Base-by-base conservation (phyloP, 2,113 vertebrate genomes). In the Ornithorhynchus anatinus region DNA sequence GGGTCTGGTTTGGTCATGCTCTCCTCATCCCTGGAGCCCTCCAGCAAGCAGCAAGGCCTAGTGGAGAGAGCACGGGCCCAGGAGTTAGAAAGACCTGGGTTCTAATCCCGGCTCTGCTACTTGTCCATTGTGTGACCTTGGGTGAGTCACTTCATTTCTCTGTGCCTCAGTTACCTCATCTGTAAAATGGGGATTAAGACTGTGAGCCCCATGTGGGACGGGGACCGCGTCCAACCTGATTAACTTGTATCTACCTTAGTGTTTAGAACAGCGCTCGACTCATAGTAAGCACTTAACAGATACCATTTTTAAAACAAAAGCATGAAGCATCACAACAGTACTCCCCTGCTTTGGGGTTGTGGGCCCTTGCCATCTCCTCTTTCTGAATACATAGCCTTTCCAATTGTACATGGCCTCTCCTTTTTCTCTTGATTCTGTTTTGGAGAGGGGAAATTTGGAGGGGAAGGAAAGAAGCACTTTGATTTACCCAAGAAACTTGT, bases 401-500 rank as follows among this genome's bases (percentile, higher is more conserved):
- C 53, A 20, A 56, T 29, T 47, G 31, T 48, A 16, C 15, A 38
- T 15, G 12, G 22, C 15, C 43, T 44, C 58, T n/a, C 50, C 36
- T 52, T 67, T 32, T 52, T 69, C 25, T 7, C 15, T 47, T 39
- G 59, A 29, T 36, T 27, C 3, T 47, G 61, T 59, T 50, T 23
- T 52, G 45, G 59, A 22, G 19, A 39, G 64, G 29, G 57, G 65
- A 27, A 81, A 48, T 10, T 51, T 79, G 20, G 52, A 35, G 17
- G 39, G 15, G 36, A 65, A 70, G 68, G 42, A 70, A 47, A 82
- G 58, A 73, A 39, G 38, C 63, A 32, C 10, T 56, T 69, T 59
- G 69, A 11, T 15, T 50, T 62, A 47, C 47, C 63, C 9, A 43
- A 47, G 45, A 61, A 10, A 31, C 38, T 71, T 44, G 75, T 61